phyloP scores from a whole-genome alignment of 2,797 vertebrate genomes.

The Lagorchestes hirsutus region DNA sequence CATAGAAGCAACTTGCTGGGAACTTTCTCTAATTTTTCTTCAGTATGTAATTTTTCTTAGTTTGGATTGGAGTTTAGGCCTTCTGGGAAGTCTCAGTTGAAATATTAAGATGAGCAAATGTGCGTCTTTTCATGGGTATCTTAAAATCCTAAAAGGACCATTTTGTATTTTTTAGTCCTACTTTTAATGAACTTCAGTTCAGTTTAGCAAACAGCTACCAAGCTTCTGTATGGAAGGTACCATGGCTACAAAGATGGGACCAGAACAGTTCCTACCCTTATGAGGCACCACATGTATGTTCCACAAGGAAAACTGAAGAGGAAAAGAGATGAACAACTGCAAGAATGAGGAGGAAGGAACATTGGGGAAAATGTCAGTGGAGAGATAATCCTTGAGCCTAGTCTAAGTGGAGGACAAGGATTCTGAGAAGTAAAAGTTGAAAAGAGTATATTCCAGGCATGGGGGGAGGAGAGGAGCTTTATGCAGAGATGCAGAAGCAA shows the following conservation, averaged over 20 bases:
- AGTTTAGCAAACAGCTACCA: background rate
- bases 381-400: background rate
- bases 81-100: background rate
- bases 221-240: background rate
- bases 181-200: background rate
- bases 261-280: background rate
- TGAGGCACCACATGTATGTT: background rate
- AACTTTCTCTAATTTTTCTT: background rate
- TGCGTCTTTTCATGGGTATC: background rate
- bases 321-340: background rate
- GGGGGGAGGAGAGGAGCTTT: background rate
- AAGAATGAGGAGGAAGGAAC: background rate
- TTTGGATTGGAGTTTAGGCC: background rate
- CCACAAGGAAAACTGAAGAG: background rate
- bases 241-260: background rate
- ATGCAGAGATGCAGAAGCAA: background rate
- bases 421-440: background rate
- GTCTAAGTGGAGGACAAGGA: background rate
- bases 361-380: background rate
- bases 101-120: background rate
- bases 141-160: no score
- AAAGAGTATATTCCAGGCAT: background rate
- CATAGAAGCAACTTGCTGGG: background rate
- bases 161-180: background rate
- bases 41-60: background rate